Evolutionary conservation across 2,888 invertebrate species (phyloP).

Genomic region (Cryptocephalus moraei): DNA sequence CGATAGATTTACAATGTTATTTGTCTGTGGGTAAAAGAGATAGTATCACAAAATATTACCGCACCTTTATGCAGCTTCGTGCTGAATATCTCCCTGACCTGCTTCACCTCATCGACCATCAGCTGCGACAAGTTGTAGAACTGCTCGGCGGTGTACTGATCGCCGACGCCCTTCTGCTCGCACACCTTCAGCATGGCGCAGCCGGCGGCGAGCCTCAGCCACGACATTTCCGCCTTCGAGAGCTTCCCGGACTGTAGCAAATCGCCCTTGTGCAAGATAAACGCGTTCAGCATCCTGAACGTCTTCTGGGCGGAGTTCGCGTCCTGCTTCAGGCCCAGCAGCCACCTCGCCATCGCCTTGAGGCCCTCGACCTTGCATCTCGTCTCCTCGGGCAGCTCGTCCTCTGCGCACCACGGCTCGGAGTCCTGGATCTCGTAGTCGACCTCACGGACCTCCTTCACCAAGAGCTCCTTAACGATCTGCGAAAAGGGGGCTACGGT

Average conservation of each 20-base stretch:
- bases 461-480: conserved; percentile 91
- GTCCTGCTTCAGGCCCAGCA: conserved; percentile 81
- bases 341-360: conserved; percentile 94
- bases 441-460: conserved; percentile 58
- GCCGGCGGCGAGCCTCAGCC: conserved; percentile 84
- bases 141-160: conserved; percentile 89
- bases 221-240: conserved; percentile 84
- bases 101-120: conserved; percentile 75
- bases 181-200: conserved; percentile 95
- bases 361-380: conserved; percentile 87
- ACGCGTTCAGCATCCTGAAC: conserved; percentile 87
- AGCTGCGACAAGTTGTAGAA: conserved; percentile 88
- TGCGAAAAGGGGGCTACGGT: too few relatives aligned
- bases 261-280: conserved; percentile 77
- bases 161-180: conserved; percentile 92
- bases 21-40: too few relatives aligned
- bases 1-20: too few relatives aligned
- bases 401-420: conserved; percentile 69
- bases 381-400: conserved; percentile 82
- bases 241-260: conserved; percentile 57
- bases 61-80: conserved; percentile 74
- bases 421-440: conserved; percentile 28
- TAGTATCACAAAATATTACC: too few relatives aligned
- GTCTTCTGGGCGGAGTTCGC: conserved; percentile 85
- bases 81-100: conserved; percentile 68